Conservation (phyloP, 2,113 vertebrate species). For the Catharus fuscescens region DNA sequence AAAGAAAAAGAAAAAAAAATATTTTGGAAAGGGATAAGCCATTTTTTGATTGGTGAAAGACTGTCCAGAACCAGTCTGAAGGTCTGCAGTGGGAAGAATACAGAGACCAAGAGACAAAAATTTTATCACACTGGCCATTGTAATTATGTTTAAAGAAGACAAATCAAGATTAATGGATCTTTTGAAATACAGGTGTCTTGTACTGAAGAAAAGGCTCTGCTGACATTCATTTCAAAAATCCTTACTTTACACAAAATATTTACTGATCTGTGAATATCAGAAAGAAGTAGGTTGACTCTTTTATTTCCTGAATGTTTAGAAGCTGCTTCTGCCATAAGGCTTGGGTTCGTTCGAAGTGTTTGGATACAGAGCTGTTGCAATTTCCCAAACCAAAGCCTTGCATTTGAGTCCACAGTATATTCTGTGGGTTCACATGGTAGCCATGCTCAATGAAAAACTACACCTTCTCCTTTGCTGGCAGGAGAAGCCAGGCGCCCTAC, state of each 20-base stretch:
- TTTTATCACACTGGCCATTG: neutral
- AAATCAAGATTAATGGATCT: neutral
- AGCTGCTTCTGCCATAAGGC: neutral
- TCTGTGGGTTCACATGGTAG: neutral
- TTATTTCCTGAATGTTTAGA: neutral
- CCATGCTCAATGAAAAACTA: neutral
- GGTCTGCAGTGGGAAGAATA: neutral
- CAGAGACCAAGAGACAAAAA: neutral
- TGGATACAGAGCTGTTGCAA: neutral
- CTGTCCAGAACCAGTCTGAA: neutral
- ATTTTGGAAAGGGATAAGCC: neutral
- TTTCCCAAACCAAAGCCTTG: neutral
- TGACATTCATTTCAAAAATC: neutral
- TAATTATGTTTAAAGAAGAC: neutral
- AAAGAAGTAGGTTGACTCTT: neutral
- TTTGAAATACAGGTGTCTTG: neutral
- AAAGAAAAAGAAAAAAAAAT: neutral
- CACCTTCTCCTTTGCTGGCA: neutral
- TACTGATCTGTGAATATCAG: neutral
- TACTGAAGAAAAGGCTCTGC: neutral
- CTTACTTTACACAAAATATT: neutral
- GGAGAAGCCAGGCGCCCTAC: neutral
- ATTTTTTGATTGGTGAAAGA: neutral
- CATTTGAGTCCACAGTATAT: neutral
- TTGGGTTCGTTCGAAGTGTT: neutral